Percentiles rank a stretch among this genome's conserved stretches.
phyloP scores from a whole-genome alignment of 2,797 vertebrate species.

The Coccyzus lansbergi region DNA sequence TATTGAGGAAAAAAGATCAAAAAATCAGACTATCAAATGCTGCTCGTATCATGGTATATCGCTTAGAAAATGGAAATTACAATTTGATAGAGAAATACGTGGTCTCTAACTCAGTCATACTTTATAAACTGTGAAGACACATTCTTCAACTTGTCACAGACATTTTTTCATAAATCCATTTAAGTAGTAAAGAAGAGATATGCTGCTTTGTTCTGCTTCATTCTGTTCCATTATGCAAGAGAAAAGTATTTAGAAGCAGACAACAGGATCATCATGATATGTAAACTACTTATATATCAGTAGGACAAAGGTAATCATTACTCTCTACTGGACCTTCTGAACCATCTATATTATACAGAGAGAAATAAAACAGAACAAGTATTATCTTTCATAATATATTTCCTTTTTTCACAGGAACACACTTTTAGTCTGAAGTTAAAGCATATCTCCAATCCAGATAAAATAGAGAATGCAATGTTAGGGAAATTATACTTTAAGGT shows the following conservation, averaged over 20 bases:
- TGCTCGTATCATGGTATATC: neutral
- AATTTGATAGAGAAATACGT: neutral
- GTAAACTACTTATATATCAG: rapidly evolving
- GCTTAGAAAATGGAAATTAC: neutral
- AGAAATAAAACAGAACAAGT: neutral
- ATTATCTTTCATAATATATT: neutral
- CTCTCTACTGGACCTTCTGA: neutral
- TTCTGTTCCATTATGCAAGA: neutral
- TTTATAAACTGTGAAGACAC: neutral
- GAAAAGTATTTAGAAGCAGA: neutral
- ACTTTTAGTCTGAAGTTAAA: neutral
- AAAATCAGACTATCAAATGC: neutral
- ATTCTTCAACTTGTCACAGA: neutral
- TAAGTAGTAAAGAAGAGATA: neutral
- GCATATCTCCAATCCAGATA: neutral
- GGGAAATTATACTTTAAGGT: neutral
- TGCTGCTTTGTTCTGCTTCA: neutral
- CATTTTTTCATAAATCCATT: neutral
- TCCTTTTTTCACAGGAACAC: neutral
- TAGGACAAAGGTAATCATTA: neutral
- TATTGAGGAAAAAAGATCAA: neutral
- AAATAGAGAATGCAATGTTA: neutral
- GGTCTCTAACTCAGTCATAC: neutral
- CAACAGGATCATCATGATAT: neutral
- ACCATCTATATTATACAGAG: neutral